Conservation (phyloP, 2,888 invertebrate species). For the Argyresthia goedartella region DNA sequence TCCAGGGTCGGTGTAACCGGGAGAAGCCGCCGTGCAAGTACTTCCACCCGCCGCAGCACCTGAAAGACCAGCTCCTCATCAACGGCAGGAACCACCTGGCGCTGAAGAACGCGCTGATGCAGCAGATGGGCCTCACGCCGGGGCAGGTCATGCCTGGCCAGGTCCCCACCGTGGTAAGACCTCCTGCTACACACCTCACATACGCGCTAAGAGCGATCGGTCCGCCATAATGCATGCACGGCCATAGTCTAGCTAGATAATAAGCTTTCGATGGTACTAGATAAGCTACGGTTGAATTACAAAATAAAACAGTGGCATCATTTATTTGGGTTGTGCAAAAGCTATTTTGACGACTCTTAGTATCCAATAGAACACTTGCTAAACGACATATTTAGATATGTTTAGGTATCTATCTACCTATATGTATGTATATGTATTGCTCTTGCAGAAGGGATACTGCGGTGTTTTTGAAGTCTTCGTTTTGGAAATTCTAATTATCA, state of each 20-base stretch:
- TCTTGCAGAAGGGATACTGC: too few relatives aligned
- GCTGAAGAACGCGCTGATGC: conserved; percentile 97
- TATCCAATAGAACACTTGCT: too few relatives aligned
- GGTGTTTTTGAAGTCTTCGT: too few relatives aligned
- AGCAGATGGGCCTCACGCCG: conserved; percentile 94
- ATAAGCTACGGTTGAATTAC: conserved; percentile 34
- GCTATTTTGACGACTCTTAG: too few relatives aligned
- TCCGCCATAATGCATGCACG: conserved; percentile 51
- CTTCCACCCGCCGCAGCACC: conserved; percentile 99
- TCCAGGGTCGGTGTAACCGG: conserved; percentile 99
- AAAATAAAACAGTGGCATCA: too few relatives aligned
- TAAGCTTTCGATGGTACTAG: conserved; percentile 62
- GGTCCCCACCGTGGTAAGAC: conserved; percentile 91
- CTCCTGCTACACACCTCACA: neutral
- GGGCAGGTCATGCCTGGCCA: conserved; percentile 95
- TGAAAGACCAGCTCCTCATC: conserved; percentile 99
- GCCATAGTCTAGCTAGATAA: too few relatives aligned
- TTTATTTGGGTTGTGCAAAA: too few relatives aligned
- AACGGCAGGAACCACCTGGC: conserved; percentile 99
- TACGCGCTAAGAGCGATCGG: conserved; percentile 49
- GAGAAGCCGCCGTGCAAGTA: conserved; percentile 99
- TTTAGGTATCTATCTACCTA: too few relatives aligned
- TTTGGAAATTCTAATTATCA: too few relatives aligned
- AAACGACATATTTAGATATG: too few relatives aligned
- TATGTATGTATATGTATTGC: too few relatives aligned